Conservation (phyloP, 2,797 vertebrate genomes). For the Macropus fuliginosus region DNA sequence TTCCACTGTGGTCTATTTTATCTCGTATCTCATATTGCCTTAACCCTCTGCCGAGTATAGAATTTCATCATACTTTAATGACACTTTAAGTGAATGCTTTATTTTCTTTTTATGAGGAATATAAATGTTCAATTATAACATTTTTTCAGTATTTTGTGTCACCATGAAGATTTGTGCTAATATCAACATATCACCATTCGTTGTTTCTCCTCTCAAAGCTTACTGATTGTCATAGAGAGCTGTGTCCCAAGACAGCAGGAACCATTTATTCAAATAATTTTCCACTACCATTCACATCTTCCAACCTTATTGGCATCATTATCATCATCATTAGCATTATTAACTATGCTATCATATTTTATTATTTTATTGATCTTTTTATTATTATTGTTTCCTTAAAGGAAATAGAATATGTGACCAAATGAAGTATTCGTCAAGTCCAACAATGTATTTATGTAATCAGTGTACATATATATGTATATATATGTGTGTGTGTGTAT, state of each 20-base stretch:
- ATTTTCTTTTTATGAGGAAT: neutral
- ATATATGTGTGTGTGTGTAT: neutral
- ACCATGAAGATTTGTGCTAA: neutral
- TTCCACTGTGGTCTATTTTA: conserved; percentile 22
- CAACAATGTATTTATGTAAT: neutral
- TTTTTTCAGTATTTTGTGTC: neutral
- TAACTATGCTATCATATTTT: neutral
- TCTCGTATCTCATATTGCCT: neutral
- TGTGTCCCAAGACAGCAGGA: neutral
- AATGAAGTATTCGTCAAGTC: neutral
- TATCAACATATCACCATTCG: neutral
- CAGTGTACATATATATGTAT: no score
- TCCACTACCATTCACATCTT: neutral
- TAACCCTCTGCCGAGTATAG: conserved; percentile 4
- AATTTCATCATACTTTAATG: neutral
- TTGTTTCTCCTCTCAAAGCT: neutral
- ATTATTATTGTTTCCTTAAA: neutral
- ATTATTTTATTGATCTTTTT: neutral
- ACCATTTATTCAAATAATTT: neutral
- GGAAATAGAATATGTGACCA: neutral
- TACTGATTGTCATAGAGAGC: neutral
- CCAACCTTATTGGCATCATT: neutral
- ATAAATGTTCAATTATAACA: neutral
- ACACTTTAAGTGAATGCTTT: neutral
- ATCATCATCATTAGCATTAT: neutral